These are phyloP conservation scores for Linyphia triangularis DNA, from an alignment of 2,888 invertebrate species.

Conservation along the genomic window DNA sequence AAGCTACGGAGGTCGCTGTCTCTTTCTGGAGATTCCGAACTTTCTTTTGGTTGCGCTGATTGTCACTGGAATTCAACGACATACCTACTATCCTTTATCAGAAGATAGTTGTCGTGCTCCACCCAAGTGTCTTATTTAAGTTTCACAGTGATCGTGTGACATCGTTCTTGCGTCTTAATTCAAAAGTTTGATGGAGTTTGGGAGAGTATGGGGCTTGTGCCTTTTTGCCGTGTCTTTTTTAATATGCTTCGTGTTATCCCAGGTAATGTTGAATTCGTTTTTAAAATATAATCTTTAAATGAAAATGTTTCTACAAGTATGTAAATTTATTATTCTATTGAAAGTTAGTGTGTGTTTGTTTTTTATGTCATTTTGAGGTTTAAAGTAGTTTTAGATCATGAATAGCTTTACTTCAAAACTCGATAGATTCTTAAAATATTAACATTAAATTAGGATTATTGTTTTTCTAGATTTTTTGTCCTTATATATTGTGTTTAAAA, in stretches of 20 bases:
- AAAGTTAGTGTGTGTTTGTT: too few species aligned
- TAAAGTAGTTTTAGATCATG: too few species aligned
- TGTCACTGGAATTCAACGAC: not conserved
- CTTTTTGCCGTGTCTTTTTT: not conserved
- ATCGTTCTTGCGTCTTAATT: not conserved
- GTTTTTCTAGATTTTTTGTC: too few species aligned
- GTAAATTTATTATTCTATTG: too few species aligned
- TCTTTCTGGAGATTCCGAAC: not conserved
- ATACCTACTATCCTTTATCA: not conserved
- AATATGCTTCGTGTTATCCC: not conserved
- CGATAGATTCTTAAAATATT: too few species aligned
- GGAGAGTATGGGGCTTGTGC: not conserved
- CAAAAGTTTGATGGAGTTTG: constrained; percentile 10
- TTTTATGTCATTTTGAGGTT: too few species aligned
- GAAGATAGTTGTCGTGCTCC: not conserved
- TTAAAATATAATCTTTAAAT: too few species aligned
- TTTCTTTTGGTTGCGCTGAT: not conserved
- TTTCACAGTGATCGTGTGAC: not conserved
- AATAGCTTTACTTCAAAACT: too few species aligned
- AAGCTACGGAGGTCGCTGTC: not conserved
- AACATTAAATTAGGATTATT: too few species aligned
- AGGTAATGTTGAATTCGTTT: constrained; percentile 14
- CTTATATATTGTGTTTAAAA: too few species aligned
- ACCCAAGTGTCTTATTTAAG: not conserved
- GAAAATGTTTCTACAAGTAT: too few species aligned